Evolutionary conservation across 2,113 vertebrate genomes (phyloP), one percentile per base, ranked within the genome.

Genomic region (Toxostoma redivivum): DNA sequence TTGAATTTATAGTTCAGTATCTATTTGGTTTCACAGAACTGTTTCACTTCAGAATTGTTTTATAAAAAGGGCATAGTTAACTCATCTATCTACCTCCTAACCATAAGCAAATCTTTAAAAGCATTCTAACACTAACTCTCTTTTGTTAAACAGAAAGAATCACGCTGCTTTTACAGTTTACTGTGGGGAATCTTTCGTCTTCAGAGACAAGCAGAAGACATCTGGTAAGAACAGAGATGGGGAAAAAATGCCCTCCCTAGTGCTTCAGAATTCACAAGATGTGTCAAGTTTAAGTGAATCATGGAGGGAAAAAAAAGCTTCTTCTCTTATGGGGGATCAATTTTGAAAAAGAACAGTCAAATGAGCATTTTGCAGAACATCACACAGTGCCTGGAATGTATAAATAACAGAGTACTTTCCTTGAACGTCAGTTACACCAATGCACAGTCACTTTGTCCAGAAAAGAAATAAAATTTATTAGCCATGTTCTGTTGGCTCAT

Each of bases 311-410:
- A 12, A 88, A 92, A 90, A 91, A 45, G 28, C 57, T 54, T 94
- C 28, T 80, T 93, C 48, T 44, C 61, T 95, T 92, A 86, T 21
- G 28, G 85, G 62, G 92, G 96, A 96, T 94, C 82, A 87, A 30
- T 95, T 84, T 91, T 92, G 83, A 82, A 94, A 95, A 93, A 95
- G 73, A 96, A 87, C 51, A 86, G 69, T 66, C 50, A 94, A 96
- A 95, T 95, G 66, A 93, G 35, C 69, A n/a, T 91, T 96, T 45
- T 91, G 50, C 31, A 92, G 74, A 97, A 66, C 48, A 88, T 90
- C 74, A 78, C 70, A 95, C 60, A 88, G 50, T 56, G 33, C 86
- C 93, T 94, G 72, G 70, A 92, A 88, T 62, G 91, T 74, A 79
- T 45, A 92, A 66, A 86, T 84, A 91, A 92, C 48, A 90, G 64